Evolutionary conservation across 2,888 invertebrate genomes (phyloP).

Genomic region (Chorisops tibialis): DNA sequence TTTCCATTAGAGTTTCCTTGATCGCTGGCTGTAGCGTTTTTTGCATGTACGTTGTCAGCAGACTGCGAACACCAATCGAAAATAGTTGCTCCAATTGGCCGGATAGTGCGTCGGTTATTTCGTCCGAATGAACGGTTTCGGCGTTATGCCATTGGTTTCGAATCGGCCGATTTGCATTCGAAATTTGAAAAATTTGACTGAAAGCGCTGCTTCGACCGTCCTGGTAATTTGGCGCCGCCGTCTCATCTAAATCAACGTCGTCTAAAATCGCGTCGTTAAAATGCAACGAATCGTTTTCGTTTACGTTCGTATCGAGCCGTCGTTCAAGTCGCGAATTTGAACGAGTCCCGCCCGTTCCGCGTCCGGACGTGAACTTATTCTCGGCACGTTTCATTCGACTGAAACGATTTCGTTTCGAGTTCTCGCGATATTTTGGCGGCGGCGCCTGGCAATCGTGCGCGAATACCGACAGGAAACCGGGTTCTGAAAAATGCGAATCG

Average conservation of each 20-base stretch:
- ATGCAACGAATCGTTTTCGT: slow-evolving; percentile 39
- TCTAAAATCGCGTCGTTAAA: slow-evolving; percentile 46
- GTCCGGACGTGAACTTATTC: neutral
- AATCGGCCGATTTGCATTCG: too few relatives aligned
- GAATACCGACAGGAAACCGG: slow-evolving; percentile 80
- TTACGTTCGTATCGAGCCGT: too few relatives aligned
- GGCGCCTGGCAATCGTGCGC: slow-evolving; percentile 72
- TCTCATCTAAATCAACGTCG: slow-evolving; percentile 39
- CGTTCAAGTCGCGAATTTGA: neutral
- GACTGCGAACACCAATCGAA: slow-evolving; percentile 74
- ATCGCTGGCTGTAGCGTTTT: slow-evolving; percentile 79
- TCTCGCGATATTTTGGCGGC: slow-evolving; percentile 45
- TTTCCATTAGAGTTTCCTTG: slow-evolving; percentile 80
- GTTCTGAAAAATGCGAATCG: slow-evolving; percentile 79
- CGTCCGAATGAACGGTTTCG: slow-evolving; percentile 46
- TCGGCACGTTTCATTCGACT: slow-evolving; percentile 11
- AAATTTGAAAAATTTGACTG: too few relatives aligned
- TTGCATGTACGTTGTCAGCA: slow-evolving; percentile 79
- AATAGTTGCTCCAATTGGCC: slow-evolving; percentile 83
- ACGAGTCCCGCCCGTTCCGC: neutral
- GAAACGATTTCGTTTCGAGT: slow-evolving; percentile 47
- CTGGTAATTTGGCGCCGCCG: too few relatives aligned
- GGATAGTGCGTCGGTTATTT: slow-evolving; percentile 64
- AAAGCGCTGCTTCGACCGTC: too few relatives aligned
- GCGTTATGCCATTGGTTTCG: neutral